Conservation (phyloP, 1,140 invertebrate species). For the Lysiphlebus fabarum region DNA sequence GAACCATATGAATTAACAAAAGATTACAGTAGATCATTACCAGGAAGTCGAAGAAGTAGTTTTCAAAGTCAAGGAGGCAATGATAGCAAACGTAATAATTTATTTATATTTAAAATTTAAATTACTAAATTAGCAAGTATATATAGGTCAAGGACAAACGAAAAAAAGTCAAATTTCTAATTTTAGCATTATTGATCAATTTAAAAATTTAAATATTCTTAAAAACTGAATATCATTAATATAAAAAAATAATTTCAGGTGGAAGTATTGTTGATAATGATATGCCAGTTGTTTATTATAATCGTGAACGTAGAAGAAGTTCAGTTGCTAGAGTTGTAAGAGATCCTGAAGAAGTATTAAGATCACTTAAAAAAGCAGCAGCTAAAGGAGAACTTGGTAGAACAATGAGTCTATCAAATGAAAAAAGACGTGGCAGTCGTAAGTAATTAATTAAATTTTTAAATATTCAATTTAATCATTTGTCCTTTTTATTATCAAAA, state of each 20-base stretch:
- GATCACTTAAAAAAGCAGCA: conserved; percentile 64
- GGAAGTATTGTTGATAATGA: conserved; percentile 55
- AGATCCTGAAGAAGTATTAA: conserved; percentile 78
- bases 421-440: conserved; percentile 61
- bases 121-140: too few species aligned
- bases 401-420: conserved; percentile 70
- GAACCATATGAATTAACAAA: conserved; percentile 81
- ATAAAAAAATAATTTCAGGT: conserved; percentile 31
- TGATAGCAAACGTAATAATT: conserved; percentile 48
- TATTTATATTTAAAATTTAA: not conserved
- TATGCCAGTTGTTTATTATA: conserved; percentile 58
- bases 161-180: not conserved
- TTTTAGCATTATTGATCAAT: not conserved
- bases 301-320: conserved; percentile 70
- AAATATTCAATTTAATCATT: too few species aligned
- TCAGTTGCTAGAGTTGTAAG: conserved; percentile 68
- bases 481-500: too few species aligned
- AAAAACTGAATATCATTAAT: not conserved
- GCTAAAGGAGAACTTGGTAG: conserved; percentile 75
- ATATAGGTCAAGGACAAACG: too few species aligned
- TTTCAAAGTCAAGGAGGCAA: conserved; percentile 62
- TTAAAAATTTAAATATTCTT: too few species aligned
- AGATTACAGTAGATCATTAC: conserved; percentile 80
- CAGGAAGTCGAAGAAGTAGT: conserved; percentile 77
- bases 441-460: conserved; percentile 49